These are phyloP conservation scores for Morinoia aosen DNA, from an alignment of 2,888 invertebrate species.

Conservation along the genomic window DNA sequence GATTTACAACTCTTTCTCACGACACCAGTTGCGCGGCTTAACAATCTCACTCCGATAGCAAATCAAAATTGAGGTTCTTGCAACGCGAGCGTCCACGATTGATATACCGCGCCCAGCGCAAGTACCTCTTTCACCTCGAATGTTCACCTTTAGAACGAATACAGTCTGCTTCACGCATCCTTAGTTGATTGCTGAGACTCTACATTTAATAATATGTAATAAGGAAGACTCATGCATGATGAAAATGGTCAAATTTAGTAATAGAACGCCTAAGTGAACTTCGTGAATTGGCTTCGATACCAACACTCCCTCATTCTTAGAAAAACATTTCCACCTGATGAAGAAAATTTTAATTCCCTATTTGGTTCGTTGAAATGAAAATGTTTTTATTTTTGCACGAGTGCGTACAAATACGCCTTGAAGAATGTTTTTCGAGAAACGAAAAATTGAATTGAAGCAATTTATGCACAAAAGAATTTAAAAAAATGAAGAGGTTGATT, in stretches of 20 bases:
- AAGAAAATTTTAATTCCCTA: too few species aligned
- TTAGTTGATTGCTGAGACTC: neutral
- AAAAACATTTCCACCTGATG: neutral
- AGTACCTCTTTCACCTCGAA: neutral
- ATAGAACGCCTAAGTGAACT: too few species aligned
- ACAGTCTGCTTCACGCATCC: neutral
- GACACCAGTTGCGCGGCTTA: neutral
- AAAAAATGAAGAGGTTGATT: too few species aligned
- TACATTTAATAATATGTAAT: neutral
- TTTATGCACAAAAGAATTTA: too few species aligned
- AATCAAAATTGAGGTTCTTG: neutral
- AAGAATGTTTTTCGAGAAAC: too few species aligned
- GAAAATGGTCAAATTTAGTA: neutral
- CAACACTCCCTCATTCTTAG: neutral
- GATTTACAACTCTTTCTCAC: neutral
- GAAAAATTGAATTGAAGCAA: too few species aligned
- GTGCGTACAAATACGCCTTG: too few species aligned
- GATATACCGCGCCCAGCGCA: neutral
- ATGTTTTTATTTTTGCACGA: too few species aligned
- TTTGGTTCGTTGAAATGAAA: too few species aligned
- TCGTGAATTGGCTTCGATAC: too few species aligned
- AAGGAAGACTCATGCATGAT: neutral
- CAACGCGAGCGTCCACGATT: neutral
- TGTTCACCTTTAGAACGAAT: neutral
- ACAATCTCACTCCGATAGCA: slow-evolving; percentile 10